A percentile compares a stretch with the other conserved stretches of the same genome.
Conservation (phyloP, 2,113 vertebrate genomes). For the Rattus rattus region DNA sequence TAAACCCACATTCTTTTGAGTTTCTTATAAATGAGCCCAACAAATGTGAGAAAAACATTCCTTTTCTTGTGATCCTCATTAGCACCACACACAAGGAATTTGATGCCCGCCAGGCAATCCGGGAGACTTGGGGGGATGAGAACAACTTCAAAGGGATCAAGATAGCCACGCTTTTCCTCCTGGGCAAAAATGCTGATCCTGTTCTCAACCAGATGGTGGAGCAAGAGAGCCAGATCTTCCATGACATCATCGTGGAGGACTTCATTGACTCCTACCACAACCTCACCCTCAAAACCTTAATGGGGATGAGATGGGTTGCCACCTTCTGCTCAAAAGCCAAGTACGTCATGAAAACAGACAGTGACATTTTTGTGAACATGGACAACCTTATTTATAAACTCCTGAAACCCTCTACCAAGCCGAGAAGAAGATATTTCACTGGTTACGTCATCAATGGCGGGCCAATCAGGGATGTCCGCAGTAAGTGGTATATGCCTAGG, state of each 20-base stretch:
- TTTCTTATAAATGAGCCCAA: slow-evolving; percentile 97
- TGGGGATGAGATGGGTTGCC: slow-evolving; percentile 99
- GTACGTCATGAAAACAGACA: slow-evolving; percentile 99
- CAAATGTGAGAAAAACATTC: slow-evolving; percentile 93
- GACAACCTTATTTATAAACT: slow-evolving; percentile 99
- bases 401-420: slow-evolving; percentile 97
- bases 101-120: slow-evolving; percentile 97
- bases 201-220: slow-evolving; percentile 99
- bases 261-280: slow-evolving; percentile 99
- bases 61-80: slow-evolving; percentile 98
- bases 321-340: slow-evolving; percentile 98
- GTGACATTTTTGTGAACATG: slow-evolving; percentile 99
- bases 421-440: slow-evolving; percentile 96
- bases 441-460: slow-evolving; percentile 98
- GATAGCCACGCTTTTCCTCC: slow-evolving; percentile 95
- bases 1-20: slow-evolving; percentile 96
- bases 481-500: slow-evolving; percentile 99
- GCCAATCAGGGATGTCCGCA: slow-evolving; percentile 98
- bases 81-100: slow-evolving; percentile 99
- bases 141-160: slow-evolving; percentile 94
- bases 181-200: slow-evolving; percentile 93
- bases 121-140: slow-evolving; percentile 98
- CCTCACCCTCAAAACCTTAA: slow-evolving; percentile 97
- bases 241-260: slow-evolving; percentile 98
- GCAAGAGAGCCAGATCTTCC: slow-evolving; percentile 99